A percentile compares a stretch with the other conserved stretches of the same genome.
phyloP scores from a whole-genome alignment of 2,113 vertebrate species.

The Notechis scutatus region DNA sequence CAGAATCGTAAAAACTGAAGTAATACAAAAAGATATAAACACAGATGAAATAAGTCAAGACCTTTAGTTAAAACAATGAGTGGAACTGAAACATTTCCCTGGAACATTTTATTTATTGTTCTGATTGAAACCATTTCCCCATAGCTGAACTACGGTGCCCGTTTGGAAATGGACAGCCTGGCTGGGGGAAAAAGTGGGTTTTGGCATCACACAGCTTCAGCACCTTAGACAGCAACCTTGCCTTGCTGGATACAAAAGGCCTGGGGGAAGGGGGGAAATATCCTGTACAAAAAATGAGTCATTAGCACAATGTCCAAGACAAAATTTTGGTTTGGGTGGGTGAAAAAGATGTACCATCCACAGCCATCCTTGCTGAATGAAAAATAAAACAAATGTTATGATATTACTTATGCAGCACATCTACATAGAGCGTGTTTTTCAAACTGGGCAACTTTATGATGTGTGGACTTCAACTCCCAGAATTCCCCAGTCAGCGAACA shows the following conservation, averaged over 20 bases:
- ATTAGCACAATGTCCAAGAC: neutral
- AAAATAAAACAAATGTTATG: neutral
- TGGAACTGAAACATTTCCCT: neutral
- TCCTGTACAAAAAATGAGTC: neutral
- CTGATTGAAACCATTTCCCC: neutral
- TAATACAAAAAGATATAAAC: neutral
- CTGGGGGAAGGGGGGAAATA: neutral
- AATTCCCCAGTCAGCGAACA: neutral
- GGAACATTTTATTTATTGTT: neutral
- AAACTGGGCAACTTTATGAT: neutral
- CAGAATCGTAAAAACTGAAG: neutral
- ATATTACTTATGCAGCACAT: neutral
- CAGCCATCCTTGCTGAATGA: neutral
- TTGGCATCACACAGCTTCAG: neutral
- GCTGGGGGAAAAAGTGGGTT: neutral
- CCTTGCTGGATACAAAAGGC: neutral
- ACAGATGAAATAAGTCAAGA: neutral
- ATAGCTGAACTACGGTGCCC: neutral
- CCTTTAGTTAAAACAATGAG: neutral
- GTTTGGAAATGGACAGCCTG: neutral
- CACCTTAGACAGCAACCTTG: neutral
- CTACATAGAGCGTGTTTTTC: neutral
- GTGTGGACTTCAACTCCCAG: neutral
- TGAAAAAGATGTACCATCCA: neutral
- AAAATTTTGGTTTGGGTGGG: neutral